phyloP scores from a whole-genome alignment of 2,113 vertebrate species.

The Scartelaos histophorus region DNA sequence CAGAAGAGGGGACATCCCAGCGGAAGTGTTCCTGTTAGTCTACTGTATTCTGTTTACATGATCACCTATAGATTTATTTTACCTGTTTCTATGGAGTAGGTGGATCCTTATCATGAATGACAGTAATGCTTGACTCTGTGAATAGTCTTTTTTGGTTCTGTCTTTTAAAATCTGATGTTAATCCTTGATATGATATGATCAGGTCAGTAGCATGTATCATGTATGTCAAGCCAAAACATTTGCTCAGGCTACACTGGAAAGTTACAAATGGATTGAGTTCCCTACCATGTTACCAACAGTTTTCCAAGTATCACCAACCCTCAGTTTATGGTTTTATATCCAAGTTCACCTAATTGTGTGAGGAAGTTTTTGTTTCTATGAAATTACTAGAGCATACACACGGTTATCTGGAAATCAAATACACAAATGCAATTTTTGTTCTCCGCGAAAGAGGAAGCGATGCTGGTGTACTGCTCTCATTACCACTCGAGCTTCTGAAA shows the following conservation, averaged over 20 bases:
- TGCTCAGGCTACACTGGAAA: not conserved
- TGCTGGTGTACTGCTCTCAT: too few species aligned
- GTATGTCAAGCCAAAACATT: not conserved
- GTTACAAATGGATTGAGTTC: not conserved
- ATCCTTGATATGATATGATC: too few species aligned
- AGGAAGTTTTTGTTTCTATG: not conserved
- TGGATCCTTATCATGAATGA: not conserved
- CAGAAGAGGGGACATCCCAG: conserved; percentile 61
- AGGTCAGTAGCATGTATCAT: not conserved
- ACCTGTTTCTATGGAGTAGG: not conserved
- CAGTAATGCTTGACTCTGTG: too few species aligned
- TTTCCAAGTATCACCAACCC: not conserved
- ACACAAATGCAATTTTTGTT: not conserved
- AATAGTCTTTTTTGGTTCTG: not conserved
- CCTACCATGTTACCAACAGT: not conserved
- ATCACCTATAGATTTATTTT: not conserved
- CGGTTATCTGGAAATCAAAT: not conserved
- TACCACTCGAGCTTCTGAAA: too few species aligned
- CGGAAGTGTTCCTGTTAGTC: conserved; percentile 34
- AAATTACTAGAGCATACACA: not conserved
- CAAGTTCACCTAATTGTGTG: not conserved
- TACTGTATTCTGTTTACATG: conserved; percentile 12
- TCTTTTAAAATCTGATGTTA: not conserved
- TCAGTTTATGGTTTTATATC: not conserved
- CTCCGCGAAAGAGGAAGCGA: too few species aligned